Percentiles rank a stretch among this genome's conserved stretches.
Evolutionary conservation across 2,888 invertebrate genomes (phyloP).

Genomic region (Drosophila robusta): DNA sequence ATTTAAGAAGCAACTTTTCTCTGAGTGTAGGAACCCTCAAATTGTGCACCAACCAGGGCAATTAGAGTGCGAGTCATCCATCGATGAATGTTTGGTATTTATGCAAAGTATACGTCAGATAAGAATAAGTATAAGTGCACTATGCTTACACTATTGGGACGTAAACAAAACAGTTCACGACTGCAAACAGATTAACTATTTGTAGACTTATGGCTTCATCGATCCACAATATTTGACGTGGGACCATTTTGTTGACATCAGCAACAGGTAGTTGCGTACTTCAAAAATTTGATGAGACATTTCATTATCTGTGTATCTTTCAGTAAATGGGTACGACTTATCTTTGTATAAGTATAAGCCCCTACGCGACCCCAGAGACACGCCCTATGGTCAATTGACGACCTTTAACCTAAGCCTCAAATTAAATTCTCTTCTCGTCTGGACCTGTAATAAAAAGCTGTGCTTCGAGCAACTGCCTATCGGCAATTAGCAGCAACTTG

Average conservation of each 20-base stretch:
- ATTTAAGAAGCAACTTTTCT: neutral
- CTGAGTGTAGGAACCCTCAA: neutral
- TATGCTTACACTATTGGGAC: constrained; percentile 26
- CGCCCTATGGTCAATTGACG: constrained; percentile 5
- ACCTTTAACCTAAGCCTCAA: constrained; percentile 6
- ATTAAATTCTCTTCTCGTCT: neutral
- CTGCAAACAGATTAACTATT: constrained; percentile 45
- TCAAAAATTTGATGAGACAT: neutral
- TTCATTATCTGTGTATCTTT: neutral
- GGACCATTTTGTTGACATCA: neutral
- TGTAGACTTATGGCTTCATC: constrained; percentile 44
- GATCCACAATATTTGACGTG: constrained; percentile 6
- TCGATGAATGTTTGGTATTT: constrained; percentile 24
- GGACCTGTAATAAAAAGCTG: constrained; percentile 34
- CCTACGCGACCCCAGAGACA: neutral
- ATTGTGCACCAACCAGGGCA: constrained; percentile 6
- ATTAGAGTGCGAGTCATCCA: constrained; percentile 24
- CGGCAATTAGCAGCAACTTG: constrained; percentile 47
- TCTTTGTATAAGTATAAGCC: neutral
- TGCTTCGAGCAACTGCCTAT: constrained; percentile 25
- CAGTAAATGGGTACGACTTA: neutral
- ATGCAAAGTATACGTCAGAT: constrained; percentile 34
- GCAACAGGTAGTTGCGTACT: constrained; percentile 13
- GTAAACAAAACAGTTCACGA: constrained; percentile 48
- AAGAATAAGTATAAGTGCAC: constrained; percentile 16